A percentile compares a stretch with the other conserved stretches of the same genome.
phyloP scores from a whole-genome alignment of 2,113 vertebrate genomes.

The Entosphenus tridentatus region DNA sequence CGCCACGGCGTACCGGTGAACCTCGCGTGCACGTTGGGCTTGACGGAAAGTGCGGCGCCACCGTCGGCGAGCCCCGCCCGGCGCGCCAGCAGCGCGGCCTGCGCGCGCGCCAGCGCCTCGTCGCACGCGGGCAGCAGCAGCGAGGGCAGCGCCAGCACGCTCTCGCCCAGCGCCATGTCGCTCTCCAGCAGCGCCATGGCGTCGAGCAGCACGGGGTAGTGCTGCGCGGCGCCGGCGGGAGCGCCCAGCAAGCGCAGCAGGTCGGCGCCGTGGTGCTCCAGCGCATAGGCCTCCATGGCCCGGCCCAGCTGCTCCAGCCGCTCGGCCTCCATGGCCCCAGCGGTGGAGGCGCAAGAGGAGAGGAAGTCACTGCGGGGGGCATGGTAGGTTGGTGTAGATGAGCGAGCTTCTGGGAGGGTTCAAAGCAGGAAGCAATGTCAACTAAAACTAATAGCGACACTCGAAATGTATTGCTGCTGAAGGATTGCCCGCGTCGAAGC shows the following conservation, averaged over 20 bases:
- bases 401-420: too few species aligned
- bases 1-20: background rate
- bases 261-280: conserved; percentile 43
- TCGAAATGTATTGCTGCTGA: too few species aligned
- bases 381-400: too few species aligned
- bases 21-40: conserved; percentile 51
- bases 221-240: conserved; percentile 20
- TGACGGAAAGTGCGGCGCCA: conserved; percentile 41
- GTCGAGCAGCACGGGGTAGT: conserved; percentile 51
- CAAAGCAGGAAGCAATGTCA: too few species aligned
- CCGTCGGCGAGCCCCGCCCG: conserved; percentile 9
- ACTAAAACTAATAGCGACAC: too few species aligned
- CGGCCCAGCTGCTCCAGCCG: conserved; percentile 40
- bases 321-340: conserved; percentile 20
- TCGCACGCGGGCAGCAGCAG: conserved; percentile 54
- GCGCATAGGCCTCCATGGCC: conserved; percentile 51
- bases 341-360: too few species aligned
- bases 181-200: conserved; percentile 76
- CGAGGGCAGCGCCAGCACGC: conserved; percentile 48
- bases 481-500: too few species aligned
- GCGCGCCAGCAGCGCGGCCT: conserved; percentile 17
- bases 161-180: conserved; percentile 81
- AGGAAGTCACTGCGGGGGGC: too few species aligned
- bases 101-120: conserved; percentile 32
- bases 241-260: conserved; percentile 32